Conservation (phyloP, 2,888 invertebrate genomes). For the Orthosia cruda region DNA sequence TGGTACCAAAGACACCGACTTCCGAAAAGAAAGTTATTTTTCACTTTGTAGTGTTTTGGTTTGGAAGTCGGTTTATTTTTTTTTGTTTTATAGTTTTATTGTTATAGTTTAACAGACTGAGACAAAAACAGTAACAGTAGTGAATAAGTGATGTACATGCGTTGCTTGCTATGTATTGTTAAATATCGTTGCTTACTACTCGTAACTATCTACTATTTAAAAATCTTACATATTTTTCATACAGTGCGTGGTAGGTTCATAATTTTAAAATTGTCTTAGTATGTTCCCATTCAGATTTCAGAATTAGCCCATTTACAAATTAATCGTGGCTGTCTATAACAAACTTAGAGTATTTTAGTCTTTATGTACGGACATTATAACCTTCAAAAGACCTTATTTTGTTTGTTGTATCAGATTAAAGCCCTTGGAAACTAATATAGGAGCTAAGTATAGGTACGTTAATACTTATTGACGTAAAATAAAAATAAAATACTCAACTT, state of each 20-base stretch:
- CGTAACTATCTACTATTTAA: too few relatives aligned
- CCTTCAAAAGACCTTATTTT: neutral
- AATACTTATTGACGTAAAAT: neutral
- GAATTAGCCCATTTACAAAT: neutral
- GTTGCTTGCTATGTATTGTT: too few relatives aligned
- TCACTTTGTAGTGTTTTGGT: too few relatives aligned
- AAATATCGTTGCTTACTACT: too few relatives aligned
- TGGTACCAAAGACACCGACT: too few relatives aligned
- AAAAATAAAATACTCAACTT: slow-evolving; percentile 16
- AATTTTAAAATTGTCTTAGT: neutral
- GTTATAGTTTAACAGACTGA: too few relatives aligned
- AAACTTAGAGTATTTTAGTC: neutral
- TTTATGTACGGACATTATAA: neutral
- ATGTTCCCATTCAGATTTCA: neutral
- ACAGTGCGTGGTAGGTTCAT: neutral
- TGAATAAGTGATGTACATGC: too few relatives aligned
- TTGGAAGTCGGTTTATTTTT: too few relatives aligned
- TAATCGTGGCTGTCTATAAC: neutral
- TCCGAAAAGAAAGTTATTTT: too few relatives aligned
- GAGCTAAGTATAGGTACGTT: neutral
- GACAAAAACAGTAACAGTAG: too few relatives aligned
- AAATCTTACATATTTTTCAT: neutral
- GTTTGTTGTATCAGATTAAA: neutral
- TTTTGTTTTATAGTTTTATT: too few relatives aligned
- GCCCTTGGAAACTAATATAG: neutral